Percentiles rank a stretch among this genome's conserved stretches.
Evolutionary conservation across 2,797 vertebrate genomes (phyloP).

Genomic region (Propithecus perrieri): DNA sequence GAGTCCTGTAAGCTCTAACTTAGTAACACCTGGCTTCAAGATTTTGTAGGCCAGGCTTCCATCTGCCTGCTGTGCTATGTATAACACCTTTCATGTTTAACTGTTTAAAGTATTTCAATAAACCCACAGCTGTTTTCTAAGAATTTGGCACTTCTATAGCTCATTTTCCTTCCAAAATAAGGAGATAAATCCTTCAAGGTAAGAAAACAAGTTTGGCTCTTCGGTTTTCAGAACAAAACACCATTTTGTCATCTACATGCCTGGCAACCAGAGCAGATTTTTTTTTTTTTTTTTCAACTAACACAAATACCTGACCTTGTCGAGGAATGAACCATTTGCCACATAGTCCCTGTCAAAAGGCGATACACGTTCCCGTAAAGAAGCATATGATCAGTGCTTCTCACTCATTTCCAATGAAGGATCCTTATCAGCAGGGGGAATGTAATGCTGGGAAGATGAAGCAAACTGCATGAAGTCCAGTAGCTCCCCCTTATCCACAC

Average conservation of each 20-base stretch:
- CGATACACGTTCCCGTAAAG: not conserved
- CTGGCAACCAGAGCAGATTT: not conserved
- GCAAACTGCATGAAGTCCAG: not conserved
- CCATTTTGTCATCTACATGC: not conserved
- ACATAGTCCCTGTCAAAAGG: not conserved
- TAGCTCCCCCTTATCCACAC: not conserved
- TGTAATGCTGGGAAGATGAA: not conserved
- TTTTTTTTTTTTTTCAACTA: not conserved
- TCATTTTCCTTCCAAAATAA: not conserved
- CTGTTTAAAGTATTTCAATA: not conserved
- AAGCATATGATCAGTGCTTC: not conserved
- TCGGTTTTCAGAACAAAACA: not conserved
- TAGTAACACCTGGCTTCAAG: not conserved
- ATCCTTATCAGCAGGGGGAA: not conserved
- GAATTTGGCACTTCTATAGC: not conserved
- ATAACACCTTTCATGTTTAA: not conserved
- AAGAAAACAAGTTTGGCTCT: not conserved
- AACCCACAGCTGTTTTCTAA: not conserved
- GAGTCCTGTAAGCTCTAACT: not conserved
- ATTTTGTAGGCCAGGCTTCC: not conserved
- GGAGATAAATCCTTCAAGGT: not conserved
- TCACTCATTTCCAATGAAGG: not conserved
- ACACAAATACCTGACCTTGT: not conserved
- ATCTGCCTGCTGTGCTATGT: not conserved
- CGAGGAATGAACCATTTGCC: not conserved